Evolutionary conservation across 2,888 invertebrate species (phyloP), one percentile per base, ranked within the genome.

Genomic region (Pyralis farinalis): DNA sequence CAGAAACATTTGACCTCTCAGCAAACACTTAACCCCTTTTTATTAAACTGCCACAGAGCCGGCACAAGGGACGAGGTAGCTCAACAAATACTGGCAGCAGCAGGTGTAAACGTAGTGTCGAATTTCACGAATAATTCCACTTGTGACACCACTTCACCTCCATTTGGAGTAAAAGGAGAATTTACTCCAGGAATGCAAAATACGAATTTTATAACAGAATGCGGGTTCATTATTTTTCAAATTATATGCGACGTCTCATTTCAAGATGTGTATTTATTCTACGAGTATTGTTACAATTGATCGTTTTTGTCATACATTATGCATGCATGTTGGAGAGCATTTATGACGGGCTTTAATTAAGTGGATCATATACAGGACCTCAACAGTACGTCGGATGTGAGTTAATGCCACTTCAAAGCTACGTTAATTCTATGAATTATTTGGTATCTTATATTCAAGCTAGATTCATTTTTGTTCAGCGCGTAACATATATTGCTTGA

Each of bases 81-180:
- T 49, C 67, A 45, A 36, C 12, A 7, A 35, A 45, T 40, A 48
- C 34, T 65, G 56, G 71, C 28, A 38, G 20, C 29, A 41, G 49
- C 60, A 69, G 66, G 69, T 72, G 72, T 69, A 64, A 77, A 71
- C 67, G 65, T 67, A 71, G 71, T 71, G 69, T 67, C 67, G 70
- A 74, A 74, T 78, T 78, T 72, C 71, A 66, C 65, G 65, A 73
- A 71, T 75, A 72, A 74, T 73, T 72, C 62, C 63, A 65, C 62
- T 68, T 55, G 65, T 64, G 71, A 67, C 66, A 71, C 64, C 64
- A 66, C 55, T 58, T 57, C 52, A 49, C 49, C 59, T 55, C 58
- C 63, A 62, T 70, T 69, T 59, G 64, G 54, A 47, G 52, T 55
- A 54, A 58, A 63, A 53, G 46, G 48, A 51, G 61, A 64, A 63